Percentiles rank a stretch among this genome's conserved stretches.
Conservation (phyloP, 2,888 invertebrate species). For the Aspidiotus destructor region DNA sequence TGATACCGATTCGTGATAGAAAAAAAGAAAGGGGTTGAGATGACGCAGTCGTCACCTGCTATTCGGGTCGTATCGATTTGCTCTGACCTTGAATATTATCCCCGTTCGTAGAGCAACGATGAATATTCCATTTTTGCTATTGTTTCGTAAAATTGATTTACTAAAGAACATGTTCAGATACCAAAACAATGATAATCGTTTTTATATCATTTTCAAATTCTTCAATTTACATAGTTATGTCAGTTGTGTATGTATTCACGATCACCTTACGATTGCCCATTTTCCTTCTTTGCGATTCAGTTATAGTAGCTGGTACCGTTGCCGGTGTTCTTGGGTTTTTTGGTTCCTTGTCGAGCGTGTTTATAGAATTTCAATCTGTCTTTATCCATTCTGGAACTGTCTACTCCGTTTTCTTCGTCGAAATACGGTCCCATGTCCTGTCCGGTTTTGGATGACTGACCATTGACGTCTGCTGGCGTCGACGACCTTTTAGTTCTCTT, state of each 20-base stretch:
- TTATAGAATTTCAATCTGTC: background rate
- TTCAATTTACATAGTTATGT: no score
- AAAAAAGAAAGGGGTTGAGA: no score
- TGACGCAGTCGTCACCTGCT: conserved; percentile 13
- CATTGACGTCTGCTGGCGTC: no score
- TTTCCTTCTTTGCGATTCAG: background rate
- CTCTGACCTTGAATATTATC: conserved; percentile 20
- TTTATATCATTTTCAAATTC: no score
- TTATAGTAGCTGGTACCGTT: background rate
- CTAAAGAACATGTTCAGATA: no score
- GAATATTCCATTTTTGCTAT: background rate
- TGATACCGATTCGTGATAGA: no score
- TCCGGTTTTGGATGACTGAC: background rate
- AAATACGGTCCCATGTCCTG: conserved; percentile 14
- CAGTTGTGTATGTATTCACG: no score
- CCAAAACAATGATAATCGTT: no score
- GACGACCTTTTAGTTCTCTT: no score
- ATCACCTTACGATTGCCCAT: no score
- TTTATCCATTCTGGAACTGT: background rate
- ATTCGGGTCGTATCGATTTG: conserved; percentile 18
- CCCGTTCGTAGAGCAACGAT: background rate
- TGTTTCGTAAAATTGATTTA: no score
- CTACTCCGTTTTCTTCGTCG: conserved; percentile 24
- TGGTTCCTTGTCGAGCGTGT: background rate
- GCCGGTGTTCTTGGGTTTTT: background rate